Evolutionary conservation across 2,888 invertebrate species (phyloP).

Genomic region (Meloe dianella): DNA sequence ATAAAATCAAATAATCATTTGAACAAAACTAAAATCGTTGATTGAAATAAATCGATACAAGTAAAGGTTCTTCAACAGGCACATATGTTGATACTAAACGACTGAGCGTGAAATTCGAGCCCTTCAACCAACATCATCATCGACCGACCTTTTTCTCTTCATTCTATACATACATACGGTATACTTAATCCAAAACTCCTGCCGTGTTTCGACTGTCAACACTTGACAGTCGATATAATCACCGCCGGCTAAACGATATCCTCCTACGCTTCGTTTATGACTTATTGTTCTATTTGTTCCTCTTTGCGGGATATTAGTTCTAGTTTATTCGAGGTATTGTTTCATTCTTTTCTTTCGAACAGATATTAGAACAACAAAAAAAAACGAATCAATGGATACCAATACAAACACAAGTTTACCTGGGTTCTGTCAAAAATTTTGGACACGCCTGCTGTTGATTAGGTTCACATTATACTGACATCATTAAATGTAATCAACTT

Average conservation of each 20-base stretch:
- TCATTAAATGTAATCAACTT: too few species aligned
- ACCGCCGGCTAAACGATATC: slow-evolving; percentile 44
- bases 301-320: slow-evolving; percentile 41
- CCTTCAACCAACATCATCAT: slow-evolving; percentile 23
- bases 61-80: slow-evolving; percentile 11
- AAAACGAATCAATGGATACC: too few species aligned
- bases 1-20: not conserved
- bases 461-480: too few species aligned
- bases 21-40: too few species aligned
- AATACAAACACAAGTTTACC: not conserved
- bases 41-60: not conserved
- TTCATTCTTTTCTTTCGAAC: not conserved
- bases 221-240: slow-evolving; percentile 52
- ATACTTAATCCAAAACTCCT: slow-evolving; percentile 45
- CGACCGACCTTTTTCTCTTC: not conserved
- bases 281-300: slow-evolving; percentile 47
- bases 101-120: slow-evolving; percentile 42
- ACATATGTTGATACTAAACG: slow-evolving; percentile 30
- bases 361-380: not conserved
- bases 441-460: too few species aligned
- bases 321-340: slow-evolving; percentile 7
- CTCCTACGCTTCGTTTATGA: slow-evolving; percentile 48
- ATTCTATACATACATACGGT: slow-evolving; percentile 25
- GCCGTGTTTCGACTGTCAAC: slow-evolving; percentile 50
- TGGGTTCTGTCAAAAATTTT: not conserved